phyloP scores from a whole-genome alignment of 2,113 vertebrate species.

The Scomber japonicus region DNA sequence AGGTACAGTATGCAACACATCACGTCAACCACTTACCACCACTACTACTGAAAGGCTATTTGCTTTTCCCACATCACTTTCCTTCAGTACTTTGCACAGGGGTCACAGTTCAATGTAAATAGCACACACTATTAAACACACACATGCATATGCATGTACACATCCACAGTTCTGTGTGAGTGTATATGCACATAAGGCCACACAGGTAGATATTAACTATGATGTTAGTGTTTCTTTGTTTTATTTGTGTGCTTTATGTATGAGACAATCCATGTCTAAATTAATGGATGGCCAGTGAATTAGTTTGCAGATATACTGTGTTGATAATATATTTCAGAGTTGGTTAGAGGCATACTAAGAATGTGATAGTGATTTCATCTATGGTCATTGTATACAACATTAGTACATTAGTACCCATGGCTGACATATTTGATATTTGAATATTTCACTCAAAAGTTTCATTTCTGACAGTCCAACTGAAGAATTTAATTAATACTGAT shows the following conservation, averaged over 20 bases:
- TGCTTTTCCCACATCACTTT: conserved; percentile 81
- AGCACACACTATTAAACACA: conserved; percentile 36
- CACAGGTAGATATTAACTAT: neutral
- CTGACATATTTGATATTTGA: no score
- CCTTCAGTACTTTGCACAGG: conserved; percentile 40
- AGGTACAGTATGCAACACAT: conserved; percentile 43
- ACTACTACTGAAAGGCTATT: conserved; percentile 60
- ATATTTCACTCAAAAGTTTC: no score
- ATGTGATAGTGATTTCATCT: no score
- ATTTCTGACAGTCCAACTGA: neutral
- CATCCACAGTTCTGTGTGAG: neutral
- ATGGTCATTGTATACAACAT: no score
- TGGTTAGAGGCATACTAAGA: no score
- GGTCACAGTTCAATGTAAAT: conserved; percentile 71
- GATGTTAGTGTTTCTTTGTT: neutral
- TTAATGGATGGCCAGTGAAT: no score
- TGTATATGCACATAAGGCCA: neutral
- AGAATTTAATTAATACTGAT: neutral
- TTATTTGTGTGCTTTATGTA: neutral
- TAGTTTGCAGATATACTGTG: no score
- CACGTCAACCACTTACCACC: conserved; percentile 35
- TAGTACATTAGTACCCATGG: no score
- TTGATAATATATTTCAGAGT: no score
- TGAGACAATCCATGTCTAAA: neutral
- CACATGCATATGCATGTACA: conserved; percentile 16